Base-by-base conservation (phyloP, 2,797 vertebrate genomes). In the Alca torda region DNA sequence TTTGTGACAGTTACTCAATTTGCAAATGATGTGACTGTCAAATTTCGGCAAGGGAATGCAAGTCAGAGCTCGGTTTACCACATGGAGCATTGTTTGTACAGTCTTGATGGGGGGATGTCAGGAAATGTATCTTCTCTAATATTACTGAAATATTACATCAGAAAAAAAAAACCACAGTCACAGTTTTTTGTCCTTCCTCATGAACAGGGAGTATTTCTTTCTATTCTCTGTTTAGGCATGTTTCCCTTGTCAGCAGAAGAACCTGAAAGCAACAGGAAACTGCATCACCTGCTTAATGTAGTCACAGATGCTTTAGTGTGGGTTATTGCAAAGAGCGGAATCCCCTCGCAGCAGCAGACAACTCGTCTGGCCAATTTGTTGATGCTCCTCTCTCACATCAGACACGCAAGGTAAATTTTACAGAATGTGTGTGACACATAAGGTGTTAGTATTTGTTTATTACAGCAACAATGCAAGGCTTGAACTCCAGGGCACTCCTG, bases 341-440 rank as follows among this genome's bases (percentile, higher is more conserved):
- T 99, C 92, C 98, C 99, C 13, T 97, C 97, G 2, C 99, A 99
- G 95, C 99, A 99, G 97, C 99, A 99, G 97, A 99, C 99, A 0
- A 96, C 98, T 5, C 99, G 99, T 10, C 98, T 99, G 65, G 99
- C 99, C 17, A 99, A 99, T 59, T 97, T 99, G 80, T 97, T 99
- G 94, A 99, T 99, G 99, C 98, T 99, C 74, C 99, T 99, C 8
- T 99, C 99, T 16, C 99, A 99, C 4, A 98, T 99, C 95, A 98
- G 99, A 43, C 99, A 99, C 0, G 98, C 99, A 95, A 99, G 99
- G 99, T 99, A 98, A 6, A 0, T 39, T 14, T 28, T 6, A 37
- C 35, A 37, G 43, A 51, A 25, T 0, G 13, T 3, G 16, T 26
- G 35, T 4, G 7, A 20, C 1, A 1, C 0, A 0, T 15, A 16